A percentile compares a stretch with the other conserved stretches of the same genome.
Evolutionary conservation across 2,113 vertebrate species (phyloP).

Genomic region (Myrmophylax atrothorax): DNA sequence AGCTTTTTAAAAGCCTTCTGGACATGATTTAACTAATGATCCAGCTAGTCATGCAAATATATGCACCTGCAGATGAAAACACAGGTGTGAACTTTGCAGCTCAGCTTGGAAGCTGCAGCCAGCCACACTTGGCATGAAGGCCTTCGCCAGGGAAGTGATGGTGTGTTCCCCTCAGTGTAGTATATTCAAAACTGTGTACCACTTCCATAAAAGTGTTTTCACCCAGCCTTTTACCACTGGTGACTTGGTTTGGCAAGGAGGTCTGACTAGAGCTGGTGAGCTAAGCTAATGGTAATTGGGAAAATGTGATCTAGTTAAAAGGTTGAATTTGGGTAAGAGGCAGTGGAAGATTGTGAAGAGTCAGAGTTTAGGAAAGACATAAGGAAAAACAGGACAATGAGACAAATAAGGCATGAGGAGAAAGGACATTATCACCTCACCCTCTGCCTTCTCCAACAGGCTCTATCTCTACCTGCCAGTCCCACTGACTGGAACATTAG

Average conservation of each 20-base stretch:
- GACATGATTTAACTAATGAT: not conserved
- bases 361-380: not conserved
- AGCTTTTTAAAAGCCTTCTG: not conserved
- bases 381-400: not conserved
- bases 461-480: not conserved
- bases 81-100: not conserved
- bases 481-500: not conserved
- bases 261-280: not conserved
- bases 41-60: not conserved
- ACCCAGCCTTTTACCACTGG: not conserved
- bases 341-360: not conserved
- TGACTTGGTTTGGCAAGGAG: not conserved
- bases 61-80: not conserved
- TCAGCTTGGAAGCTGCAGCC: not conserved
- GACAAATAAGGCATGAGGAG: not conserved
- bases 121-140: not conserved
- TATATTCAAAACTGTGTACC: not conserved
- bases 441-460: not conserved
- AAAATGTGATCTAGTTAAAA: not conserved
- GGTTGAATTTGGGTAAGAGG: not conserved
- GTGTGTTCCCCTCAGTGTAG: not conserved
- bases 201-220: not conserved
- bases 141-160: fast-evolving
- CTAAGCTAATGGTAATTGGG: not conserved
- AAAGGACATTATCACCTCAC: not conserved